Evolutionary conservation across 2,113 vertebrate genomes (phyloP).

Genomic region (Aplodontia rufa): DNA sequence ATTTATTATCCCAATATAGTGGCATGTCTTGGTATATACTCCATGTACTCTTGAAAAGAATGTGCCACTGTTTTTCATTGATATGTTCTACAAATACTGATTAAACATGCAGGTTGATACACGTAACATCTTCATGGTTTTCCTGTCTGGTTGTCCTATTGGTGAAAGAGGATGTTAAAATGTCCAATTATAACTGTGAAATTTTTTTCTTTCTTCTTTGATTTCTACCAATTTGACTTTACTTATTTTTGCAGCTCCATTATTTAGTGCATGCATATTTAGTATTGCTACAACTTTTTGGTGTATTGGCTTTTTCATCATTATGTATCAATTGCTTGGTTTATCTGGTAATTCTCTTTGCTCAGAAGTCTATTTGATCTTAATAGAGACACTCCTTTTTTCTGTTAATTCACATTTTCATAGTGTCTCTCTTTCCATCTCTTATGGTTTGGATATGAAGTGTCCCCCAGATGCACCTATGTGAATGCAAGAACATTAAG

Average conservation of each 20-base stretch:
- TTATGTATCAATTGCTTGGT: neutral
- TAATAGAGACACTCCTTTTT: neutral
- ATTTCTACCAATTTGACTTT: neutral
- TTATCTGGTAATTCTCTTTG: neutral
- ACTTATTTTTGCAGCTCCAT: neutral
- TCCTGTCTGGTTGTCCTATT: neutral
- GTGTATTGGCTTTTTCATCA: neutral
- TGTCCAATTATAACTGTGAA: neutral
- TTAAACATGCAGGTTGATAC: neutral
- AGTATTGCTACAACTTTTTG: neutral
- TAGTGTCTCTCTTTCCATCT: neutral
- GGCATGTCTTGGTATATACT: neutral
- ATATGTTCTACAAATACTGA: neutral
- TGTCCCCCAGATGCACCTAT: too few relatives aligned
- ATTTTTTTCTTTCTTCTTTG: neutral
- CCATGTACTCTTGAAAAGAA: neutral
- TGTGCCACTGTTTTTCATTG: neutral
- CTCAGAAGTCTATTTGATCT: neutral
- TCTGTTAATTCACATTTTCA: neutral
- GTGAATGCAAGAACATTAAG: too few relatives aligned
- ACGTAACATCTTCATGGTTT: neutral
- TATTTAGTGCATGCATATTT: neutral
- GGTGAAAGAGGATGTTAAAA: neutral
- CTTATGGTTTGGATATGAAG: too few relatives aligned
- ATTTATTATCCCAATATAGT: neutral